These are phyloP conservation scores for Geophilus truncorum DNA, from an alignment of 2,888 invertebrate species.

Conservation along the genomic window DNA sequence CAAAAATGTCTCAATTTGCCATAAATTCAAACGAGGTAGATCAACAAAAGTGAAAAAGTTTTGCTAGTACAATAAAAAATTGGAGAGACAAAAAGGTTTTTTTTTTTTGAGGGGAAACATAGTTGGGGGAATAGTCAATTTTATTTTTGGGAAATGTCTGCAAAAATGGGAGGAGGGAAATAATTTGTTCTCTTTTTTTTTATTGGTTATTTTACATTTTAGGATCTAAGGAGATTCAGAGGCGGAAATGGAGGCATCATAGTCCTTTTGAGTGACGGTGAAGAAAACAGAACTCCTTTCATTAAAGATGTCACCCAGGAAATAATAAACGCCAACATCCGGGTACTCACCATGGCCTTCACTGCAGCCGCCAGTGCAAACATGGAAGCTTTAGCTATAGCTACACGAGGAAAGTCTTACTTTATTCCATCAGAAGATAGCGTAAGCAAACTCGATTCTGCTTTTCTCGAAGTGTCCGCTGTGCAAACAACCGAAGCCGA, in stretches of 20 bases:
- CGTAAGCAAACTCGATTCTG: not conserved
- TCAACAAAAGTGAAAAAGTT: too few species aligned
- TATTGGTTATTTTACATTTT: too few species aligned
- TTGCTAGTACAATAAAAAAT: too few species aligned
- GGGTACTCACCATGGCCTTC: conserved; percentile 35
- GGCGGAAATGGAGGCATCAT: conserved; percentile 32
- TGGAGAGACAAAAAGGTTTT: too few species aligned
- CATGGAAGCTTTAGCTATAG: not conserved
- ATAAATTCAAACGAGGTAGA: too few species aligned
- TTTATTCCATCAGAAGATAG: not conserved
- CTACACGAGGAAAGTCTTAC: conserved; percentile 1
- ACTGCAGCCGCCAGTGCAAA: not conserved
- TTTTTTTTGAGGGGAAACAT: too few species aligned
- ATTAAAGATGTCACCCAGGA: conserved; percentile 33
- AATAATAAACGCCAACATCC: conserved; percentile 27
- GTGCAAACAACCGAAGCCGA: not conserved
- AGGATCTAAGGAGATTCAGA: not conserved
- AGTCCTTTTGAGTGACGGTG: conserved; percentile 35
- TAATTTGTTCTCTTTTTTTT: too few species aligned
- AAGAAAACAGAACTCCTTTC: conserved; percentile 20
- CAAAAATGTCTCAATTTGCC: too few species aligned
- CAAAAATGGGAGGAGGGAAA: too few species aligned
- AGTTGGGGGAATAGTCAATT: too few species aligned
- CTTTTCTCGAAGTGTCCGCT: conserved; percentile 12
- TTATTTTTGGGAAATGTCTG: too few species aligned